Evolutionary conservation across 2,888 invertebrate species (phyloP).

Genomic region (Acrocyrtus sp.): DNA sequence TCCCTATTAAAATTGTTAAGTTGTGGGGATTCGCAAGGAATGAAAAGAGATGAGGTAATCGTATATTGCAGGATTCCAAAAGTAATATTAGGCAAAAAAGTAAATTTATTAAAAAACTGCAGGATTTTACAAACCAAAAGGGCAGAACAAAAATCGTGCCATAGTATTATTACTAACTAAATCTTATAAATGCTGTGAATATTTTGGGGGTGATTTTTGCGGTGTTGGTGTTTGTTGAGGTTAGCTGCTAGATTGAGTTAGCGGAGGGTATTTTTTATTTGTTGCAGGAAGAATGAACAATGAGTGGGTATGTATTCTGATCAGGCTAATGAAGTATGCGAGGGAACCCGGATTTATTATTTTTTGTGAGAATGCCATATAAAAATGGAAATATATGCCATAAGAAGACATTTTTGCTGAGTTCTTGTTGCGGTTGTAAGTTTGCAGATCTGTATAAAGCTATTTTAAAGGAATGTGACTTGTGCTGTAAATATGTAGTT

Average conservation of each 20-base stretch:
- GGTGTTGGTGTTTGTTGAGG: conserved; percentile 9
- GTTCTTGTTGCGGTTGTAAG: not conserved
- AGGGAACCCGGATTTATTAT: no score
- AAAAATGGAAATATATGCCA: not conserved
- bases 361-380: not conserved
- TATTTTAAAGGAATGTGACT: no score
- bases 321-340: no score
- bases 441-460: no score
- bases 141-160: conserved; percentile 47
- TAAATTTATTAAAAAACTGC: not conserved
- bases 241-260: no score
- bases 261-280: not conserved
- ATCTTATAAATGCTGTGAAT: conserved; percentile 22
- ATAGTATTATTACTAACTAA: conserved; percentile 47
- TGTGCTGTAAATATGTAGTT: no score
- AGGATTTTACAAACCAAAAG: conserved; percentile 19
- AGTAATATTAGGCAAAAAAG: conserved; percentile 25
- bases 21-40: no score
- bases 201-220: conserved; percentile 2
- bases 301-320: no score
- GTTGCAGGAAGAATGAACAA: not conserved
- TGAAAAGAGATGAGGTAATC: no score
- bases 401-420: not conserved
- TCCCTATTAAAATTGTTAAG: no score
- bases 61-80: conserved; percentile 33